Conservation (phyloP, 2,888 invertebrate genomes). For the Thera obeliscata region DNA sequence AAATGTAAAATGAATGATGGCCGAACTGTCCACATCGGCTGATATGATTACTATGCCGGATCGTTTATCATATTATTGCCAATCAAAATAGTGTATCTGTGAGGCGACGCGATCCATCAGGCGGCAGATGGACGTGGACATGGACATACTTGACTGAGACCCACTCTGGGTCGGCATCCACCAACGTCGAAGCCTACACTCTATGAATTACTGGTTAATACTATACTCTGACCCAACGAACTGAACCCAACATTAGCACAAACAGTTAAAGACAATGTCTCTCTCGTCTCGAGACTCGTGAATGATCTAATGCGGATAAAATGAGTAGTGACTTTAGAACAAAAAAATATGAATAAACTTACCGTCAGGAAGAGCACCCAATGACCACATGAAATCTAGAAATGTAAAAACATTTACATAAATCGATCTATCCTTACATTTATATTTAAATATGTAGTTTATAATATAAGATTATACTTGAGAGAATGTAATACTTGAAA, state of each 20-base stretch:
- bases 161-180: slow-evolving; percentile 49
- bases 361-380: slow-evolving; percentile 99
- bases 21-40: slow-evolving; percentile 69
- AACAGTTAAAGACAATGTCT: slow-evolving; percentile 36
- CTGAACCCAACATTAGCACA: slow-evolving; percentile 52
- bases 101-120: slow-evolving; percentile 79
- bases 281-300: slow-evolving; percentile 44
- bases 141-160: slow-evolving; percentile 51
- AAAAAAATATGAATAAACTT: slow-evolving; percentile 85
- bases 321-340: slow-evolving; percentile 64
- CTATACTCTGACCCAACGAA: slow-evolving; percentile 41
- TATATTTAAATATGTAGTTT: slow-evolving; percentile 67
- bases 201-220: slow-evolving; percentile 62
- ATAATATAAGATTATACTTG: slow-evolving; percentile 57
- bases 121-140: slow-evolving; percentile 61
- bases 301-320: slow-evolving; percentile 65
- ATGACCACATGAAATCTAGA: slow-evolving; percentile 99
- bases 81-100: slow-evolving; percentile 85
- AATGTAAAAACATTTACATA: slow-evolving; percentile 86
- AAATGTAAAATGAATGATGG: slow-evolving; percentile 76
- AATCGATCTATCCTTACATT: slow-evolving; percentile 81
- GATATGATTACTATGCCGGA: slow-evolving; percentile 77
- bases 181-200: slow-evolving; percentile 54
- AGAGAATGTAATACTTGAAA: slow-evolving; percentile 42
- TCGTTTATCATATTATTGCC: slow-evolving; percentile 83